phyloP scores from a whole-genome alignment of 2,888 invertebrate species.

The Lasioglossum marginatum region DNA sequence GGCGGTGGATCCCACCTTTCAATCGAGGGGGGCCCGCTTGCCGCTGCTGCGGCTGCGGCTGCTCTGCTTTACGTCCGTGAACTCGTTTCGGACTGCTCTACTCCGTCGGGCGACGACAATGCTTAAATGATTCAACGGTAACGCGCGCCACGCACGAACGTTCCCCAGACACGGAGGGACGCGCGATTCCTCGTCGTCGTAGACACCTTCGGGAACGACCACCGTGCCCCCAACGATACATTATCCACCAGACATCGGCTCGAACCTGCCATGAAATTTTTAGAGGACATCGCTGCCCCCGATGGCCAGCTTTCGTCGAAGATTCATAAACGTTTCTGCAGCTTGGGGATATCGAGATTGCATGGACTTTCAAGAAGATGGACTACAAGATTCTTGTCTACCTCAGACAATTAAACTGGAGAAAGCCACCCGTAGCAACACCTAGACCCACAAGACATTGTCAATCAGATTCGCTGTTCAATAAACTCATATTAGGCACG shows the following conservation, averaged over 20 bases:
- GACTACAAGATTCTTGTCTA: too few relatives aligned
- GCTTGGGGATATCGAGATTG: too few relatives aligned
- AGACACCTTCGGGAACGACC: not conserved
- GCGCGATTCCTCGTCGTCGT: not conserved
- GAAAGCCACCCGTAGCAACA: not conserved
- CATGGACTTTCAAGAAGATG: too few relatives aligned
- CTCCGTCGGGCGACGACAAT: not conserved
- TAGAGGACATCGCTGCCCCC: too few relatives aligned
- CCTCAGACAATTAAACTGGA: too few relatives aligned
- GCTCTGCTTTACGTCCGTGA: constrained; percentile 60
- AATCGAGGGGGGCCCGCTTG: constrained; percentile 29
- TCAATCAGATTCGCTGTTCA: not conserved
- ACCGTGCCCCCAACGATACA: not conserved
- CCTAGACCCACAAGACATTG: not conserved
- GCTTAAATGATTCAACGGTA: constrained; percentile 24
- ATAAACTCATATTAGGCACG: not conserved
- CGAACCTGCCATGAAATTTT: too few relatives aligned
- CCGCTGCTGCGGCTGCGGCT: not conserved
- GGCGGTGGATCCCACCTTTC: constrained; percentile 51
- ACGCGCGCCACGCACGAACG: not conserved
- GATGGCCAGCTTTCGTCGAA: too few relatives aligned
- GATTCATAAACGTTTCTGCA: too few relatives aligned
- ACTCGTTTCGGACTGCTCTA: constrained; percentile 46
- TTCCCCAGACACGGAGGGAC: not conserved
- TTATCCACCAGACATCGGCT: not conserved